Conservation (phyloP, 2,888 invertebrate species). For the Amorpha juglandis region DNA sequence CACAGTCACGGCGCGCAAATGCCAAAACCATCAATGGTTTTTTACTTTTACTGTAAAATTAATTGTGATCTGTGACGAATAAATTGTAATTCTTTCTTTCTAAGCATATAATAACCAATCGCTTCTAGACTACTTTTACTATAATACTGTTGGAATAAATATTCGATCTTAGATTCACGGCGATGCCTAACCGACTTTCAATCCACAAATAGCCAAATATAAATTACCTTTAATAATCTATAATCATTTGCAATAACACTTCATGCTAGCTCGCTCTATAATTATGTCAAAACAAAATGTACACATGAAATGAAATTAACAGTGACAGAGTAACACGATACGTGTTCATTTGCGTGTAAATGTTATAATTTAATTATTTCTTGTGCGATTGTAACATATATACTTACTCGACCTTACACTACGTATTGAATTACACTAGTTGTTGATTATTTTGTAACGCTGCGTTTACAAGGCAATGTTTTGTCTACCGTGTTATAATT, state of each 20-base stretch:
- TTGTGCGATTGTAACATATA: constrained; percentile 20
- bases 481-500: neutral
- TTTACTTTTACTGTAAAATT: too few relatives aligned
- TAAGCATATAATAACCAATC: too few relatives aligned
- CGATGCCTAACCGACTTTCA: neutral
- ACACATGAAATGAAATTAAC: constrained; percentile 24
- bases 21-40: too few relatives aligned
- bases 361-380: constrained; percentile 28
- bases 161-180: neutral
- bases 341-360: constrained; percentile 27
- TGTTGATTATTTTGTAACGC: neutral
- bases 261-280: neutral
- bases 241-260: constrained; percentile 19
- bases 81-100: too few relatives aligned
- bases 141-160: neutral
- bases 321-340: constrained; percentile 28
- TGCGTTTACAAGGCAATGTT: neutral
- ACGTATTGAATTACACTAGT: constrained; percentile 11
- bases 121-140: too few relatives aligned
- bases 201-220: neutral
- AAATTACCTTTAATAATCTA: constrained; percentile 2
- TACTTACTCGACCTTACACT: constrained; percentile 2
- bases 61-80: too few relatives aligned
- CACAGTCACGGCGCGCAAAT: too few relatives aligned
- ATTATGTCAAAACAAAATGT: constrained; percentile 13